Conservation (phyloP, 2,797 vertebrate genomes). For the Microcaecilia unicolor region DNA sequence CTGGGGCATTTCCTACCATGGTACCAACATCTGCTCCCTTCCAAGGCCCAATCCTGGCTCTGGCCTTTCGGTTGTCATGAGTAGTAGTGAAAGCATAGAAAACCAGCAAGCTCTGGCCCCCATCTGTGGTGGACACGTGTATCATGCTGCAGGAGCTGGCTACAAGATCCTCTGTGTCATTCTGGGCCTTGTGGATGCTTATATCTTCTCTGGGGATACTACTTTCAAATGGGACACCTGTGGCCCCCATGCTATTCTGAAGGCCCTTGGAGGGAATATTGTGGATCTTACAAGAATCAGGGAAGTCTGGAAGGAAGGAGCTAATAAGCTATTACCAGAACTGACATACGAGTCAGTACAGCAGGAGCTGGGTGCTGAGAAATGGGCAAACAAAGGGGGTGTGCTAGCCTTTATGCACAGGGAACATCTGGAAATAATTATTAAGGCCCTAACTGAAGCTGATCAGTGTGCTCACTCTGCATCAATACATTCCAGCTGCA, state of each 20-base stretch:
- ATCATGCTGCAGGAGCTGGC: slow-evolving; percentile 58
- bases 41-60: background rate
- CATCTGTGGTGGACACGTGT: slow-evolving; percentile 40
- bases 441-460: background rate
- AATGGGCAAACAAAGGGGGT: slow-evolving; percentile 60
- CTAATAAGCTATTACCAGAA: slow-evolving; percentile 18
- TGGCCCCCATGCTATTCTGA: slow-evolving; percentile 61
- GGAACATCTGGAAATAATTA: slow-evolving; percentile 1
- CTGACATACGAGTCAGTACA: slow-evolving; percentile 49
- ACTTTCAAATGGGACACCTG: slow-evolving; percentile 74
- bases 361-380: slow-evolving; percentile 41
- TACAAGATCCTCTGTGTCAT: slow-evolving; percentile 72
- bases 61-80: slow-evolving; percentile 50
- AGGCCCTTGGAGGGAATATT: slow-evolving; percentile 58
- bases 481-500: no score
- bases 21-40: slow-evolving; percentile 44
- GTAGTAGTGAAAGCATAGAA: slow-evolving; percentile 52
- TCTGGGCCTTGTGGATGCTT: slow-evolving; percentile 57
- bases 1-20: slow-evolving; percentile 56
- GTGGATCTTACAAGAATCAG: slow-evolving; percentile 47
- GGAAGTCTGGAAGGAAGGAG: background rate
- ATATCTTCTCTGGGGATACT: slow-evolving; percentile 65
- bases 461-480: no score
- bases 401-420: slow-evolving; percentile 49
- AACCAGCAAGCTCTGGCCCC: slow-evolving; percentile 47